Conservation (phyloP, 2,888 invertebrate genomes). For the Listrodromus nycthemerus region DNA sequence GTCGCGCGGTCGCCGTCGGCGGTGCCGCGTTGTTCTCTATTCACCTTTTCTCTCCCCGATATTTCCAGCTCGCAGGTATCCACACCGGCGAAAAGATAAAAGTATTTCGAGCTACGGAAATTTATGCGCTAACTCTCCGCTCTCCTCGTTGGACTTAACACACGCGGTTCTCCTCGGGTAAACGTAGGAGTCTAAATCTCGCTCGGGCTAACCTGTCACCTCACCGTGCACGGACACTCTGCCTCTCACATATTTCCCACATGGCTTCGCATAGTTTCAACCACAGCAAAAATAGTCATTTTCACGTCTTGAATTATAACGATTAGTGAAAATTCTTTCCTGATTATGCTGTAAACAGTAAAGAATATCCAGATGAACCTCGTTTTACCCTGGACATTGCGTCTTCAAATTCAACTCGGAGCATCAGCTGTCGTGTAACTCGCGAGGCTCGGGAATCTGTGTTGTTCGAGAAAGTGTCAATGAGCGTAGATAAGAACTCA, state of each 20-base stretch:
- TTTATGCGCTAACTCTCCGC: constrained; percentile 74
- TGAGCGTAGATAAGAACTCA: constrained; percentile 4
- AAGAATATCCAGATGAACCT: no score
- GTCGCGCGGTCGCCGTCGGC: constrained; percentile 42
- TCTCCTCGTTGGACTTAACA: constrained; percentile 14
- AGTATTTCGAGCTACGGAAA: constrained; percentile 73
- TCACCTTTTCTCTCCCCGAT: constrained; percentile 60
- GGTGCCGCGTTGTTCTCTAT: constrained; percentile 45
- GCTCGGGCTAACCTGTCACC: neutral
- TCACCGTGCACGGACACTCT: neutral
- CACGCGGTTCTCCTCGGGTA: neutral
- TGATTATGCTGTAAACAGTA: neutral
- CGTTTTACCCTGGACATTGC: no score
- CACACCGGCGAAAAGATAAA: constrained; percentile 71
- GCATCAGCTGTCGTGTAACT: no score
- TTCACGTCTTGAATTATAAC: no score
- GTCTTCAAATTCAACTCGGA: no score
- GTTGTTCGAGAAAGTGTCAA: no score
- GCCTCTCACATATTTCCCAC: neutral
- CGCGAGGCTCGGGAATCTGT: no score
- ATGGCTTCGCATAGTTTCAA: neutral
- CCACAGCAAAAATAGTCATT: no score
- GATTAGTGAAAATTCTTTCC: neutral
- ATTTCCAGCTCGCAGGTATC: constrained; percentile 61
- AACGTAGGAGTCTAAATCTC: neutral